These are phyloP conservation scores for Microctenopoma stevenorrisi DNA, from an alignment of 2,797 vertebrate genomes.

Conservation along the genomic window DNA sequence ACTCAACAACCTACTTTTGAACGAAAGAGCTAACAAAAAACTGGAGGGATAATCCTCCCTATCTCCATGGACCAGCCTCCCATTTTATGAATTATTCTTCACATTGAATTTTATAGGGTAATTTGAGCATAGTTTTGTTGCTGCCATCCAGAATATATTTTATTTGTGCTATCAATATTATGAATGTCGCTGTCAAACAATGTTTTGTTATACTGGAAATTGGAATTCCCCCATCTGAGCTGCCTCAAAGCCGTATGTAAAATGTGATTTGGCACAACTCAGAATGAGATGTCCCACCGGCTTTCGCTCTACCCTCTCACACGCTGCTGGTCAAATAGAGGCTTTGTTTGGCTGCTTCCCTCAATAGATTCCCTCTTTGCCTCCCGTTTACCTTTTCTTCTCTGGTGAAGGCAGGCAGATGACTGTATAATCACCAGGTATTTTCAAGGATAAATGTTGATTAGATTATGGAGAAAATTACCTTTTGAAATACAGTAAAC, in stretches of 20 bases:
- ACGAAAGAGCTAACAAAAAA: conserved; percentile 31
- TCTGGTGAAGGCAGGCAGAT: conserved; percentile 16
- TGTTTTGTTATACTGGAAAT: conserved; percentile 57
- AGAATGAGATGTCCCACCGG: conserved; percentile 27
- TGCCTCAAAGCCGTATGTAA: conserved; percentile 32
- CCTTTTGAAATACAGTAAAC: conserved; percentile 35
- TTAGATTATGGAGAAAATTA: conserved; percentile 28
- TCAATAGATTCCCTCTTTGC: conserved; percentile 31
- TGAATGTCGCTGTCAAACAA: conserved; percentile 44
- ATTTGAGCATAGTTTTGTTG: conserved; percentile 45
- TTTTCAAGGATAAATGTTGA: conserved; percentile 26
- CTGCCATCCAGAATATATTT: conserved; percentile 27
- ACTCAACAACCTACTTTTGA: conserved; percentile 41
- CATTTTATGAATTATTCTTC: conserved; percentile 50
- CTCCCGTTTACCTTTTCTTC: conserved; percentile 14
- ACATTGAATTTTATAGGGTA: conserved; percentile 44
- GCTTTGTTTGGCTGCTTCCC: conserved; percentile 42
- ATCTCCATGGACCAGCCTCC: conserved; percentile 67
- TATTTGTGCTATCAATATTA: conserved; percentile 47
- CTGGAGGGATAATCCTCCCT: conserved; percentile 64
- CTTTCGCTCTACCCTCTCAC: conserved; percentile 43
- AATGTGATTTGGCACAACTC: conserved; percentile 50
- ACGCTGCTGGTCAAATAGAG: conserved; percentile 39
- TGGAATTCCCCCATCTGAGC: conserved; percentile 32
- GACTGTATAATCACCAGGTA: conserved; percentile 17